A percentile compares a stretch with the other conserved stretches of the same genome.
Conservation (phyloP, 1,140 invertebrate genomes). For the Paraescarpia echinospica region DNA sequence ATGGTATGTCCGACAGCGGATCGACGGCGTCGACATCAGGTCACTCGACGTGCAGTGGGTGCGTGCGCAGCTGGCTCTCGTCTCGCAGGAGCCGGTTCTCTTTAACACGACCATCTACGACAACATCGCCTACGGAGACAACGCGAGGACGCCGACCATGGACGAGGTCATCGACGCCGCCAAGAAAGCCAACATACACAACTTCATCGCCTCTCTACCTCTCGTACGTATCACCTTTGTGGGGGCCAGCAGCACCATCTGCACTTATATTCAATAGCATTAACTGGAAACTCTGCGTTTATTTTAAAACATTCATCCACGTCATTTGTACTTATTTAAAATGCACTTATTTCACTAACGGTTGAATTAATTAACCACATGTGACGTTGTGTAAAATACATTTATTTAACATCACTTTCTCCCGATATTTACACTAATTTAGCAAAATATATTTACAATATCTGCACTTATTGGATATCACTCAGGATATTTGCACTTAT, state of each 20-base stretch:
- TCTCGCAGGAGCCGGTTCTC: slow-evolving; percentile 38
- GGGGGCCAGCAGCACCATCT: neutral
- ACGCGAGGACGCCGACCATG: slow-evolving; percentile 53
- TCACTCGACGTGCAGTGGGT: slow-evolving; percentile 32
- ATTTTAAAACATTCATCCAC: no score
- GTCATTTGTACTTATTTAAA: no score
- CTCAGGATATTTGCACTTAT: no score
- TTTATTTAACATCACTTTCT: no score
- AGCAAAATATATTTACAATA: no score
- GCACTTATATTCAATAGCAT: no score
- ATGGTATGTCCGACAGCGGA: neutral
- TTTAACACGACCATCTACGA: slow-evolving; percentile 88
- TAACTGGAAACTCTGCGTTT: no score
- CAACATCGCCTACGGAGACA: slow-evolving; percentile 88
- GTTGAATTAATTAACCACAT: no score
- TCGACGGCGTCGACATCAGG: slow-evolving; percentile 3
- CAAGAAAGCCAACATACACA: slow-evolving; percentile 80
- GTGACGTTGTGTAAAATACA: no score
- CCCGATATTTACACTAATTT: no score
- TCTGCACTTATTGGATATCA: no score
- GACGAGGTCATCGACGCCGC: slow-evolving; percentile 67
- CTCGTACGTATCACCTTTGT: slow-evolving; percentile 19
- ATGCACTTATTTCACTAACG: no score
- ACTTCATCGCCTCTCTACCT: slow-evolving; percentile 76
- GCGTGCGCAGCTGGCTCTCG: slow-evolving; percentile 37